These are phyloP conservation scores for Mythimna impura DNA, from an alignment of 2,888 invertebrate genomes.

Conservation along the genomic window DNA sequence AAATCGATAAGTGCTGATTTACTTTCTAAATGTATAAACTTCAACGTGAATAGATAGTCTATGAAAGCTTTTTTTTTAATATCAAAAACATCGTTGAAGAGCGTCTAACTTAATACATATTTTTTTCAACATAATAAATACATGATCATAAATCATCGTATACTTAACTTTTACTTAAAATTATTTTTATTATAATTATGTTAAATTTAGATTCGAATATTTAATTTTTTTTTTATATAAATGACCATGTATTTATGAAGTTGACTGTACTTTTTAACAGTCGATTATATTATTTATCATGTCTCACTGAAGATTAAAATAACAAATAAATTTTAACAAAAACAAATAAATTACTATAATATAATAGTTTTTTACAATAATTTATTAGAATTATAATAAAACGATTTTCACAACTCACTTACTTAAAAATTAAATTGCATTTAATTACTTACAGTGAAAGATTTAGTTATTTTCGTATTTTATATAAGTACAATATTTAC, in stretches of 20 bases:
- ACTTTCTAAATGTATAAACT: slow-evolving; percentile 37
- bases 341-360: slow-evolving; percentile 38
- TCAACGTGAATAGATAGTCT: slow-evolving; percentile 16
- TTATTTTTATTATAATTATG: slow-evolving; percentile 25
- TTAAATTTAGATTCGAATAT: slow-evolving; percentile 35
- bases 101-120: neutral
- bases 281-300: slow-evolving; percentile 13
- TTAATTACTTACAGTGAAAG: slow-evolving; percentile 4
- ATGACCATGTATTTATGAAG: slow-evolving; percentile 49
- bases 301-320: slow-evolving; percentile 37
- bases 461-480: neutral
- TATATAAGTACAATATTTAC: slow-evolving; percentile 1
- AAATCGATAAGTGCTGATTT: slow-evolving; percentile 37
- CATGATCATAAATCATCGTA: slow-evolving; percentile 47
- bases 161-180: slow-evolving; percentile 42
- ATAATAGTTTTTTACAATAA: slow-evolving; percentile 23
- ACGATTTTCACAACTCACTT: slow-evolving; percentile 33
- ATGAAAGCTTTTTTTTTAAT: slow-evolving; percentile 23
- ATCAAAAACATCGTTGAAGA: slow-evolving; percentile 16
- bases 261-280: slow-evolving; percentile 30
- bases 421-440: slow-evolving; percentile 20
- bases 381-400: slow-evolving; percentile 10
- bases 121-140: slow-evolving; percentile 39
- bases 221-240: slow-evolving; percentile 1
- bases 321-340: slow-evolving; percentile 8